phyloP scores from a whole-genome alignment of 2,888 invertebrate species.

The Yponomeuta plumbellus region DNA sequence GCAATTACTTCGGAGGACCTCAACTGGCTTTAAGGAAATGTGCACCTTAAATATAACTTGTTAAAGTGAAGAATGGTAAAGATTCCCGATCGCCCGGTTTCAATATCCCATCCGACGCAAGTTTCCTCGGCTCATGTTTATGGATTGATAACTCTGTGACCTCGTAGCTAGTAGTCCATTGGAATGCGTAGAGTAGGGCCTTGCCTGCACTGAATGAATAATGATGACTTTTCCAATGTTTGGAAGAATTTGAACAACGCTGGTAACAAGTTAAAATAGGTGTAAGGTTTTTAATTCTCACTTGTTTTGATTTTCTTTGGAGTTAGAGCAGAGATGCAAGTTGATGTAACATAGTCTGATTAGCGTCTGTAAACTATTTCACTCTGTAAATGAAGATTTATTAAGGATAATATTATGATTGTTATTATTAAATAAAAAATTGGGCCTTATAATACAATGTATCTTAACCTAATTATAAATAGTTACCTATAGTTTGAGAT shows the following conservation, averaged over 20 bases:
- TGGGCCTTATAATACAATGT: too few relatives aligned
- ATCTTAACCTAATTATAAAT: too few relatives aligned
- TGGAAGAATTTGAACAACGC: not conserved
- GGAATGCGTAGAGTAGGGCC: not conserved
- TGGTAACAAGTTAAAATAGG: not conserved
- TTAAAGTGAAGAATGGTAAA: not conserved
- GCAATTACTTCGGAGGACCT: not conserved
- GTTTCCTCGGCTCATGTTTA: slow-evolving; percentile 7
- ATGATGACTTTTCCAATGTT: not conserved
- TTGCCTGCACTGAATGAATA: slow-evolving; percentile 2
- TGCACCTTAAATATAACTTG: not conserved
- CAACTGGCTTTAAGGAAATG: too few relatives aligned
- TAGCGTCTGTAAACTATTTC: too few relatives aligned
- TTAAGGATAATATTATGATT: too few relatives aligned
- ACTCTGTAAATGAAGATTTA: too few relatives aligned
- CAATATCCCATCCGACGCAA: slow-evolving; percentile 4
- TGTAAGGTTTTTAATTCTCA: not conserved
- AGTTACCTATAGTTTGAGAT: too few relatives aligned
- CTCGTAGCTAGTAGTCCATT: not conserved
- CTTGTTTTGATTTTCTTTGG: not conserved
- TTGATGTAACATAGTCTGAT: too few relatives aligned
- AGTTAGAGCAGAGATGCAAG: too few relatives aligned
- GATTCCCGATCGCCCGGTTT: not conserved
- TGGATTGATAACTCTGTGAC: not conserved
- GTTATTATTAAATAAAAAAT: too few relatives aligned